phyloP scores from a whole-genome alignment of 23 tunicate genomes.

The Diplosoma virens region DNA sequence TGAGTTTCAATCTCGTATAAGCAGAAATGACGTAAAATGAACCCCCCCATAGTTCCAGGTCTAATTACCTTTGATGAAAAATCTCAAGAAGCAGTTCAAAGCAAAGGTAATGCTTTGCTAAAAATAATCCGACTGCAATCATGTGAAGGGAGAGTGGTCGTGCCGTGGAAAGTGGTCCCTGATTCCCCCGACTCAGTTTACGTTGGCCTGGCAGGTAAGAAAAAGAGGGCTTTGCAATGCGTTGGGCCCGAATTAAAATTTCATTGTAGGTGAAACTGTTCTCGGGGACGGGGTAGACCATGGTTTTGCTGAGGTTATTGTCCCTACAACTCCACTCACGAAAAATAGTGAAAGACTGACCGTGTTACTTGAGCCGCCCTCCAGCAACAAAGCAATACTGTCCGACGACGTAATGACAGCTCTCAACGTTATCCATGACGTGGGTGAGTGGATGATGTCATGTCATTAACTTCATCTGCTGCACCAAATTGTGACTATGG shows the following conservation, averaged over 20 bases:
- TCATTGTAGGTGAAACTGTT: conserved; percentile 80
- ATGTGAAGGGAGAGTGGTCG: conserved; percentile 53
- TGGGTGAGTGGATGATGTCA: conserved; percentile 83
- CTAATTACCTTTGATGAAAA: conserved; percentile 50
- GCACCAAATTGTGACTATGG: no score
- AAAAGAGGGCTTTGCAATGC: no score
- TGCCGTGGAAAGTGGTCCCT: conserved; percentile 88
- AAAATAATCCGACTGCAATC: conserved; percentile 37
- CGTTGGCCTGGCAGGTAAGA: conserved; percentile 57
- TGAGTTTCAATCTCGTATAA: conserved; percentile 12
- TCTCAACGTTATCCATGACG: conserved; percentile 64
- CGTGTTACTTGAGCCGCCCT: conserved; percentile 81
- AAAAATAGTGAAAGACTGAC: conserved; percentile 56
- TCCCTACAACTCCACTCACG: conserved; percentile 72
- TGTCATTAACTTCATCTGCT: no score
- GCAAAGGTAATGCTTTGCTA: conserved; percentile 47
- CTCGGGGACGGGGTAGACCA: conserved; percentile 67
- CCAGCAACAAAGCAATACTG: conserved; percentile 58
- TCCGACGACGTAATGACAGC: conserved; percentile 53
- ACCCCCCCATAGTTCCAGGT: conserved; percentile 69
- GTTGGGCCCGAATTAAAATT: no score
- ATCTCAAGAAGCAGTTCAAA: conserved; percentile 43
- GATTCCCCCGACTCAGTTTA: conserved; percentile 80
- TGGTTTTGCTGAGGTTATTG: conserved; percentile 62
- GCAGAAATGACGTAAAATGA: no score